These are phyloP conservation scores for Rhyzopertha dominica DNA, from an alignment of 1,140 invertebrate species.

Conservation along the genomic window DNA sequence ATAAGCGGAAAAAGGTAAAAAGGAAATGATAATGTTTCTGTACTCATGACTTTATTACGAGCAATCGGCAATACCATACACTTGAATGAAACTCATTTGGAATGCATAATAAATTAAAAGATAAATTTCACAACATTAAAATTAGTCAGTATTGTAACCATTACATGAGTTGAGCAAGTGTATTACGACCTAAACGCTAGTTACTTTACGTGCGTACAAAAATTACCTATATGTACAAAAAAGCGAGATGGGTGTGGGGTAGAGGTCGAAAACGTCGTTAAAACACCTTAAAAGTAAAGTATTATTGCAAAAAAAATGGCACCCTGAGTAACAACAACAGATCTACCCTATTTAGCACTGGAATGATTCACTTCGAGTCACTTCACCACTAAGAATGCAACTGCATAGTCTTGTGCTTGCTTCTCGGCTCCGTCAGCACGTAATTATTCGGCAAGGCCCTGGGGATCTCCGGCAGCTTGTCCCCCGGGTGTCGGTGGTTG, in stretches of 20 bases:
- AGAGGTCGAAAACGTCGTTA: conserved; percentile 1
- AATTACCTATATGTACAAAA: conserved; percentile 35
- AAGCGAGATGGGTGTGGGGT: conserved; percentile 14
- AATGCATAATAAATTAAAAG: conserved; percentile 36
- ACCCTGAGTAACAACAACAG: conserved; percentile 40
- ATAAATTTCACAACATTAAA: conserved; percentile 33
- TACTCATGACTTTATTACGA: conserved; percentile 28
- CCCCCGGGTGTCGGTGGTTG: conserved; percentile 57
- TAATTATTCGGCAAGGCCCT: conserved; percentile 44
- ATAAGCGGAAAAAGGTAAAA: no score
- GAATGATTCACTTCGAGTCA: conserved; percentile 16
- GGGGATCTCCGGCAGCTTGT: conserved; percentile 50
- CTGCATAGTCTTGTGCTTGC: conserved; percentile 42
- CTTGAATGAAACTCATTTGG: conserved; percentile 39
- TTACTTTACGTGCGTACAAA: conserved; percentile 28
- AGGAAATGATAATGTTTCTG: no score
- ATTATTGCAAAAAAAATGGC: conserved; percentile 27
- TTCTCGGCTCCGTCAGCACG: conserved; percentile 39
- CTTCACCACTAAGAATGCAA: conserved; percentile 32
- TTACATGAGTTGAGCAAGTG: conserved; percentile 40
- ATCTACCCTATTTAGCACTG: conserved; percentile 18
- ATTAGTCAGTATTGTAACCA: conserved; percentile 31
- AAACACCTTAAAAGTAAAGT: conserved; percentile 4
- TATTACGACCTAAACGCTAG: conserved; percentile 29
- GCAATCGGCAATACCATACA: conserved; percentile 41